A percentile compares a stretch with the other conserved stretches of the same genome.
phyloP scores from a whole-genome alignment of 2,113 vertebrate genomes.

The Amblyopsis rosae region DNA sequence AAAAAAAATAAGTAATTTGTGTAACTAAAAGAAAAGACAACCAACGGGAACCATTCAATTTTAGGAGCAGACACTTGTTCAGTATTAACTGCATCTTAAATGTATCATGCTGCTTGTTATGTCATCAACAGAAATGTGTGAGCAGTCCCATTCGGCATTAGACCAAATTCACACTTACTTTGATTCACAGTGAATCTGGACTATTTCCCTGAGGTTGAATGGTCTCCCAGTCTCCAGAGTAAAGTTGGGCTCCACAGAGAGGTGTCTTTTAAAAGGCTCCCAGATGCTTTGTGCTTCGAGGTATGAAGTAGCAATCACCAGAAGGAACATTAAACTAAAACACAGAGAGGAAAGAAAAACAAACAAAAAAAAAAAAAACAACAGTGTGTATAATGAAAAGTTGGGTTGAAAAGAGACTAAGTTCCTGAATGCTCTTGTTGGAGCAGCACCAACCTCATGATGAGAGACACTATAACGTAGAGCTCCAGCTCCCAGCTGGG shows the following conservation, averaged over 20 bases:
- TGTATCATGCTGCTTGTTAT: no score
- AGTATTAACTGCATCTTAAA: no score
- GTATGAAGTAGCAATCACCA: conserved; percentile 94
- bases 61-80: no score
- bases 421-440: neutral
- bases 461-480: conserved; percentile 91
- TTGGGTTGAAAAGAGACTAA: neutral
- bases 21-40: no score
- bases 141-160: no score
- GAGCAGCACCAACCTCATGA: conserved; percentile 85
- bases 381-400: neutral
- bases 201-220: conserved; percentile 98
- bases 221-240: conserved; percentile 91
- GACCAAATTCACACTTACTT: conserved; percentile 80
- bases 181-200: conserved; percentile 91
- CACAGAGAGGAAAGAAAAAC: neutral
- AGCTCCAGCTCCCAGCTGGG: conserved; percentile 95
- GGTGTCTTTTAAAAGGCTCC: conserved; percentile 93
- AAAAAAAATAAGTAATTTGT: no score
- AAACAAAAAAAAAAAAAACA: neutral
- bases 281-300: conserved; percentile 98
- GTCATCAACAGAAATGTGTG: no score
- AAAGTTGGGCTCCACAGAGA: conserved; percentile 90
- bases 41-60: no score
- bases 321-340: conserved; percentile 86